phyloP scores from a whole-genome alignment of 2,797 vertebrate genomes.

The Semaprochilodus insignis region DNA sequence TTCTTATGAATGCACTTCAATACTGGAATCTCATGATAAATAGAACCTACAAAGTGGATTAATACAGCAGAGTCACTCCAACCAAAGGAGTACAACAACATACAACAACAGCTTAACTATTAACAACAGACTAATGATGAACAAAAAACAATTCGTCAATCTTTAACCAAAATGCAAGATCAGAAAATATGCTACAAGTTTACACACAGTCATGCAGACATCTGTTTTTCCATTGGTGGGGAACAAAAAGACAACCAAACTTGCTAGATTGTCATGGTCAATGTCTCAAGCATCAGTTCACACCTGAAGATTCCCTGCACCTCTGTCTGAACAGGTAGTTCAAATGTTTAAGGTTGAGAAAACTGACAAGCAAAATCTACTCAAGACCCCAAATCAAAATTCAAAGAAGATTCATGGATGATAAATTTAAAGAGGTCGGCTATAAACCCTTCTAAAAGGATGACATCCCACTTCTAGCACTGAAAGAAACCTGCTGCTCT shows the following conservation, averaged over 20 bases:
- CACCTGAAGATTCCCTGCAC: neutral
- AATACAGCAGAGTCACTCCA: neutral
- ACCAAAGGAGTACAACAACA: neutral
- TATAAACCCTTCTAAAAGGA: neutral
- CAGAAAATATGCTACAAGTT: neutral
- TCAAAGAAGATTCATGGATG: neutral
- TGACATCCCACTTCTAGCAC: neutral
- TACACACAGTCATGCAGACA: neutral
- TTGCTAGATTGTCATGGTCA: conserved; percentile 14
- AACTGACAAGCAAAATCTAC: neutral
- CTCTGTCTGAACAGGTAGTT: neutral
- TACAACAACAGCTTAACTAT: conserved; percentile 1
- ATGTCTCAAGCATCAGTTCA: conserved; percentile 6
- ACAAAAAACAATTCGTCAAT: neutral
- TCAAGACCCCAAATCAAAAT: neutral
- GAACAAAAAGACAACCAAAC: neutral
- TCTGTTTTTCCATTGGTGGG: neutral
- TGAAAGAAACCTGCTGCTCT: neutral
- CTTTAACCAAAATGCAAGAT: neutral
- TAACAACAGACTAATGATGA: neutral
- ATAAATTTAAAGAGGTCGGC: neutral
- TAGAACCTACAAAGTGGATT: neutral
- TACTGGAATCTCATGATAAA: conserved; percentile 6
- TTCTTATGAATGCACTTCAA: neutral
- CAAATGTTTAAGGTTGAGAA: too few relatives aligned